Percentiles rank a stretch among this genome's conserved stretches.
phyloP scores from a whole-genome alignment of 2,113 vertebrate species.

The Peromyscus leucopus region DNA sequence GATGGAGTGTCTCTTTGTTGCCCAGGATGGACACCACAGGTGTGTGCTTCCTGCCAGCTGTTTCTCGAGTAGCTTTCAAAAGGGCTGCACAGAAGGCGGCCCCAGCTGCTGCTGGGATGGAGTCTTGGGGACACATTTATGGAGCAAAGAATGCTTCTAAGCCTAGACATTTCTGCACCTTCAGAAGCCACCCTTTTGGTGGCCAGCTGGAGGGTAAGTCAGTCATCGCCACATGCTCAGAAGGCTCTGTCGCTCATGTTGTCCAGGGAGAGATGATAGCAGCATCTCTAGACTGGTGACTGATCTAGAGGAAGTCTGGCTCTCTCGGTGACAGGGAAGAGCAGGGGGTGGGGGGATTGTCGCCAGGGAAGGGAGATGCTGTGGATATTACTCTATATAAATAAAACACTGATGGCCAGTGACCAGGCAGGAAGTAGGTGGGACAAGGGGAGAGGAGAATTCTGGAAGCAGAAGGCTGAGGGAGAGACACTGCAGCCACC shows the following conservation, averaged over 20 bases:
- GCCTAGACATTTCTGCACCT: no score
- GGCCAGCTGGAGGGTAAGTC: not conserved
- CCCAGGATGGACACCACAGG: not conserved
- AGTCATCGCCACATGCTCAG: not conserved
- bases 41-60: not conserved
- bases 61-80: not conserved
- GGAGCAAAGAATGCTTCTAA: not conserved
- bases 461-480: no score
- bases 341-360: accelerated
- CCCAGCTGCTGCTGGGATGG: not conserved
- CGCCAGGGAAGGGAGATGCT: accelerated
- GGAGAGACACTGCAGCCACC: no score
- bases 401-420: no score
- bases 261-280: no score
- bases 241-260: not conserved
- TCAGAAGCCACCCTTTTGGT: not conserved
- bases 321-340: not conserved
- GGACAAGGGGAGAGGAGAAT: no score
- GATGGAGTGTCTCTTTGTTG: not conserved
- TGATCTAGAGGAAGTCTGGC: not conserved
- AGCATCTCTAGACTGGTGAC: not conserved
- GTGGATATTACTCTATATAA: no score
- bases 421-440: no score
- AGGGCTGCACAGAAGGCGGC: not conserved
- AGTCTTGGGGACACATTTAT: not conserved